Evolutionary conservation across 2,113 vertebrate genomes (phyloP), one percentile per base, ranked within the genome.

Genomic region (Pachypanchax playfairii): DNA sequence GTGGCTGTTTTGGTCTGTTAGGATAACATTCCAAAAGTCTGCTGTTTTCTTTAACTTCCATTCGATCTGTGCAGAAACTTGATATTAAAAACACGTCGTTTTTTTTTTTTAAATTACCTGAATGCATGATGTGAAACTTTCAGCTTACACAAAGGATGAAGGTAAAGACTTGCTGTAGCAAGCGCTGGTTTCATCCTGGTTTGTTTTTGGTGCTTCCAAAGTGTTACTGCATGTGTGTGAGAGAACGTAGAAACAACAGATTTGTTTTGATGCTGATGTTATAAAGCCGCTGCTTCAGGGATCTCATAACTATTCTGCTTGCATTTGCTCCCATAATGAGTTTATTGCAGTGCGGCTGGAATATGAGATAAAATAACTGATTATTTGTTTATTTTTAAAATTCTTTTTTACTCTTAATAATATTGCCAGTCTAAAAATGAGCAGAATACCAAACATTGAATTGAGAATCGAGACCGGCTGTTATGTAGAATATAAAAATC

Each of bases 401-500:
- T 35, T 12, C 58, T 42, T 33, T 38, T 44, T 1, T 25, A 50
- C 17, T 18, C 28, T 76, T 35, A 74, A 77, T 77, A 80, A 58
- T 53, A 73, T 50, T 55, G 54, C 66, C 43, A 8, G 20, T 74
- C 72, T 59, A 71, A 85, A 46, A 82, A 44, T 69, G 60, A 77
- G 4, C 57, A 51, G 43, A 77, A 74, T 60, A 78, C 52, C 74
- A 78, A 85, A 70, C 77, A 48, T 80, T 75, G 18, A 66, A 73
- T 84, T 79, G 76, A 82, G 73, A 73, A 63, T 20, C 54, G 47
- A 71, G 75, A 62, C 50, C 33, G 55, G 64, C 68, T 71, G 82
- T 82, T 83, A 85, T 75, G 39, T 70, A 80, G 77, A 79, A 73
- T 66, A 84, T 84, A 81, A 87, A 87, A 80, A 79, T 59, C 81